These are phyloP conservation scores for Drosophila flavopinicola DNA, from an alignment of 2,888 invertebrate genomes.

Conservation along the genomic window DNA sequence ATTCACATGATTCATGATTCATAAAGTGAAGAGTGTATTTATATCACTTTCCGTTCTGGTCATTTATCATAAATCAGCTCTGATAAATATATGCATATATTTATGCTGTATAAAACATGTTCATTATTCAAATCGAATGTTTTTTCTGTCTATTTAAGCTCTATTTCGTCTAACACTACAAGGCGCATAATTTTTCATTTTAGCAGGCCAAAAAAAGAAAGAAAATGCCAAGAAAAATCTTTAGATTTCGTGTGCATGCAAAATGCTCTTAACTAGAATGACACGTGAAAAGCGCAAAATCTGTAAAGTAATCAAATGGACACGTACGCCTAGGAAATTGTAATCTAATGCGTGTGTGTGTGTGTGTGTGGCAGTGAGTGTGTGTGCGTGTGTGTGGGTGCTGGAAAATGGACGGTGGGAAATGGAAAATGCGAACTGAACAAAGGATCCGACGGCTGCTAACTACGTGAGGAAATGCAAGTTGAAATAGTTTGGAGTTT, in stretches of 20 bases:
- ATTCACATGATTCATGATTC: too few relatives aligned
- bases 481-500: conserved; percentile 11
- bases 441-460: conserved; percentile 42
- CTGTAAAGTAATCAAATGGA: conserved; percentile 77
- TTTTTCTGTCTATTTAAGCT: not conserved
- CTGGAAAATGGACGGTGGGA: conserved; percentile 37
- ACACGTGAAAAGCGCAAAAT: conserved; percentile 72
- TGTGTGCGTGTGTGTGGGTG: conserved; percentile 15
- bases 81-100: not conserved
- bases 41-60: not conserved
- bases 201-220: conserved; percentile 20
- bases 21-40: too few relatives aligned
- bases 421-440: conserved; percentile 52
- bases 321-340: conserved; percentile 54
- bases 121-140: conserved; percentile 9
- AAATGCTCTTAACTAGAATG: conserved; percentile 79
- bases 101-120: conserved; percentile 10
- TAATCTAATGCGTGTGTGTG: conserved; percentile 41
- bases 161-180: conserved; percentile 7
- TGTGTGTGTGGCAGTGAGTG: conserved; percentile 22
- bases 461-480: conserved; percentile 66
- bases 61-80: not conserved
- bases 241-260: conserved; percentile 71
- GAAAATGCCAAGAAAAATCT: conserved; percentile 29
- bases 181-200: conserved; percentile 53